phyloP scores from a whole-genome alignment of 2,113 vertebrate species.

The Coregonus clupeaformis region DNA sequence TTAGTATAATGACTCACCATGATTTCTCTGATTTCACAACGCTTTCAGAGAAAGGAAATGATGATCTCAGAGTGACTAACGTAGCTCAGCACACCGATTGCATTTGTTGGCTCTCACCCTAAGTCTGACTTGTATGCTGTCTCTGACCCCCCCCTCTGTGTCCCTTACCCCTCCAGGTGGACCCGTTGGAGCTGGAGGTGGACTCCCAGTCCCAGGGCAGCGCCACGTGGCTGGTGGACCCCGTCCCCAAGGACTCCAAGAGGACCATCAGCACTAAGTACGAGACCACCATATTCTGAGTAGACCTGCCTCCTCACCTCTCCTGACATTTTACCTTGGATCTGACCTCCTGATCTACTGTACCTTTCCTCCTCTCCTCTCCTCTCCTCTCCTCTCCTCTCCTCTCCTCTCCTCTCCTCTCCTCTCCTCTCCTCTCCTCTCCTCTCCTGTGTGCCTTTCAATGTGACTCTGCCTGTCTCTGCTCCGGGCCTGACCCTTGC shows the following conservation, averaged over 20 bases:
- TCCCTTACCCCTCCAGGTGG: constrained; percentile 71
- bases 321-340: no score
- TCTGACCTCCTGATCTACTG: neutral
- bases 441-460: constrained; percentile 67
- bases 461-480: constrained; percentile 45
- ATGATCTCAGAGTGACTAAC: no score
- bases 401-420: constrained; percentile 19
- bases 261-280: constrained; percentile 98
- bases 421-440: constrained; percentile 16
- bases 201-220: constrained; percentile 84
- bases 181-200: constrained; percentile 79
- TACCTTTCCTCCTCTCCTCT: neutral
- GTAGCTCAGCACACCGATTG: no score
- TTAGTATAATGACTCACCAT: neutral
- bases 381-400: constrained; percentile 16
- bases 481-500: neutral
- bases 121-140: neutral
- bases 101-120: no score
- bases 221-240: constrained; percentile 91
- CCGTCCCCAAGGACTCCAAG: constrained; percentile 84
- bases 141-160: neutral
- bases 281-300: constrained; percentile 98
- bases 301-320: constrained; percentile 47
- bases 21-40: no score
- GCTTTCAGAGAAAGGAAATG: no score